Evolutionary conservation across 2,888 invertebrate genomes (phyloP), one percentile per base, ranked within the genome.

Genomic region (Tenthredo mesomela): DNA sequence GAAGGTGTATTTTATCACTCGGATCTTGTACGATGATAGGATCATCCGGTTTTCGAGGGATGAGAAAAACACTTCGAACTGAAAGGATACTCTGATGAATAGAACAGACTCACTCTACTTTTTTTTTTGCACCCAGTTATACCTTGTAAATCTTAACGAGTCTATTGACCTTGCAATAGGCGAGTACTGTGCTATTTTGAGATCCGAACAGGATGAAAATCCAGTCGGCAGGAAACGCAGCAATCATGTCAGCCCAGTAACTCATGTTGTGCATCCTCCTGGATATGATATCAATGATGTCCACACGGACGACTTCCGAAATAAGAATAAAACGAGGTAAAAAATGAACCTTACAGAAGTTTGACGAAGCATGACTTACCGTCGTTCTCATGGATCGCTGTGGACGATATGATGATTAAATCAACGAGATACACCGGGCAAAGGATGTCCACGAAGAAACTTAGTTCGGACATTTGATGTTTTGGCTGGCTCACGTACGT

Each of bases 201-300:
- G 58, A 33, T 80, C 80, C 80, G 12, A 80, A 80, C 10, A 61
- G 37, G 10, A 50, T 29, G 5, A 61, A 37, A 15, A 80, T 80
- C 80, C 80, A 80, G 25, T 80, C 80, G 12, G 21, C 12, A 80
- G 80, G 80, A 61, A 80, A 58, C 2, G 80, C 80, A 25, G 80
- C 58, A 1, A 61, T 10, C 1, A 80, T 3, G 40, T 80, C 80
- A 37, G 80, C 61, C 80, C 80, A 80, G 80, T 80, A 80, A 40
- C 58, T 80, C 40, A 58, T 0, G 7, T 80, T 15, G 40, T 80
- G 40, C 61, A 80, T 80, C 25, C 80, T n/a, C 25, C 61, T 61
- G n/a, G 80, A 80, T 33, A 80, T 61, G 4, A 80, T 80, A 21
- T 80, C 80, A 7, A 80, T n/a, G 21, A 80, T 58, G 2, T 80